Conservation (phyloP, 2,113 vertebrate species). For the Centrocercus urophasianus region DNA sequence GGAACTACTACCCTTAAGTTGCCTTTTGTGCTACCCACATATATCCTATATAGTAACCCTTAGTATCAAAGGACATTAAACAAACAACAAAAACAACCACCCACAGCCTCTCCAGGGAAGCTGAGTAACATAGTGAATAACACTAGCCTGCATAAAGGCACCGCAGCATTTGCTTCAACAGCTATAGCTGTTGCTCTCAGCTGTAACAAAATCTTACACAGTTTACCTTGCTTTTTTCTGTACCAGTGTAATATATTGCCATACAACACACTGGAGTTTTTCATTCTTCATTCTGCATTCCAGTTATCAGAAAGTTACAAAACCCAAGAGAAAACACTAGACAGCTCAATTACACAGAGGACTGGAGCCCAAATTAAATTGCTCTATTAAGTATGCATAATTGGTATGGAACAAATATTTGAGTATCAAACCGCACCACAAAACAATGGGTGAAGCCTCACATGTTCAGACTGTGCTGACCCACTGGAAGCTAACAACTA, state of each 20-base stretch:
- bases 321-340: neutral
- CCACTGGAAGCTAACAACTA: neutral
- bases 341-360: neutral
- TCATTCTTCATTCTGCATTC: neutral
- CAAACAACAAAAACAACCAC: too few relatives aligned
- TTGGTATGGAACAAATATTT: conserved; percentile 10
- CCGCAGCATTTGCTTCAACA: neutral
- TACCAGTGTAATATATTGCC: neutral
- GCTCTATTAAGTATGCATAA: conserved; percentile 11
- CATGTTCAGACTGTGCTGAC: conserved; percentile 21
- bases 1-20: neutral
- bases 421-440: neutral
- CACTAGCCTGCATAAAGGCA: neutral
- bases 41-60: neutral
- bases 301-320: neutral
- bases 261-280: neutral
- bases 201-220: neutral
- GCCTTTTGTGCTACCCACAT: neutral
- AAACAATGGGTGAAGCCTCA: neutral
- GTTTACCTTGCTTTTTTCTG: neutral
- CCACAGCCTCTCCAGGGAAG: neutral
- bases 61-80: neutral
- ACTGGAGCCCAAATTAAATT: neutral
- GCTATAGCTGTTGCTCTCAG: neutral
- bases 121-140: neutral